A percentile compares a stretch with the other conserved stretches of the same genome.
Evolutionary conservation across 1,140 invertebrate species (phyloP).

Genomic region (Theocolax elegans): DNA sequence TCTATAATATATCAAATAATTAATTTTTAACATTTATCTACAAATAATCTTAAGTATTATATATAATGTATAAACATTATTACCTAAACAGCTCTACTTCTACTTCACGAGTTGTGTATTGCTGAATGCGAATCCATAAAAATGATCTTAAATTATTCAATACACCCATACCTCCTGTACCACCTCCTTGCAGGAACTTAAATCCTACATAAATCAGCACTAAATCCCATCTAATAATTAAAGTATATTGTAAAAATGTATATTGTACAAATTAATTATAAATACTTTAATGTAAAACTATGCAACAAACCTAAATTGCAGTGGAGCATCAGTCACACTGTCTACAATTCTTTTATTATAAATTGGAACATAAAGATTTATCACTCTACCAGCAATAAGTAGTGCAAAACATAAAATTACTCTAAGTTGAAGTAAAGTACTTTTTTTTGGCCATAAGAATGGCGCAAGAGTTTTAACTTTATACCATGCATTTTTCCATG

Average conservation of each 20-base stretch:
- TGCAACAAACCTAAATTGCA: slow-evolving; percentile 54
- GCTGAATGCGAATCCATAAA: slow-evolving; percentile 94
- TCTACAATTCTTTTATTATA: slow-evolving; percentile 88
- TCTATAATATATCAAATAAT: slow-evolving; percentile 51
- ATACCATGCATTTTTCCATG: slow-evolving; percentile 81
- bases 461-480: slow-evolving; percentile 86
- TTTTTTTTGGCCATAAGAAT: slow-evolving; percentile 95
- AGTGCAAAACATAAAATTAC: slow-evolving; percentile 87
- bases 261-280: not conserved
- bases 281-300: not conserved
- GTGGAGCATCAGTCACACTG: slow-evolving; percentile 61
- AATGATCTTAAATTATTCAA: slow-evolving; percentile 91
- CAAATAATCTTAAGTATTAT: slow-evolving; percentile 18
- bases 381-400: slow-evolving; percentile 82
- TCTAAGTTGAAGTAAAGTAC: slow-evolving; percentile 79
- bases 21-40: slow-evolving; percentile 35
- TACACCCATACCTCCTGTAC: slow-evolving; percentile 90
- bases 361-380: slow-evolving; percentile 94
- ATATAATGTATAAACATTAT: slow-evolving; percentile 21
- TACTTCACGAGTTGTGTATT: slow-evolving; percentile 93
- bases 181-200: slow-evolving; percentile 93
- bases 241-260: slow-evolving; percentile 10
- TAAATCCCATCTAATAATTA: slow-evolving; percentile 80
- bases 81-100: slow-evolving; percentile 74
- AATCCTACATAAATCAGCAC: slow-evolving; percentile 87